A percentile compares a stretch with the other conserved stretches of the same genome.
Conservation (phyloP, 2,113 vertebrate genomes). For the Bufo bufo region DNA sequence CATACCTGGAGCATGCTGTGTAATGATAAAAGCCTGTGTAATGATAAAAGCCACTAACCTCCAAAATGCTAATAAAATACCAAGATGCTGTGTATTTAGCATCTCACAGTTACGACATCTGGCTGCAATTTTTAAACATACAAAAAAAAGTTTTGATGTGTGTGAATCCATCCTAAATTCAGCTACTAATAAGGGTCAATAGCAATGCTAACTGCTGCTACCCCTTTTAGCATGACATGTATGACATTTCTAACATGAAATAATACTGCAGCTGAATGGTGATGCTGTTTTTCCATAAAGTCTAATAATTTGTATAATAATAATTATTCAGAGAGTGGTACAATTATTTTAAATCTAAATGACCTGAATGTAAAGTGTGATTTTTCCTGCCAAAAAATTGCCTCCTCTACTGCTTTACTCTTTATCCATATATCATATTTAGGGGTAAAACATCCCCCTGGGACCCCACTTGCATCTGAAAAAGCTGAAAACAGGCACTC, state of each 20-base stretch:
- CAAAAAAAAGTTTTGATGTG: too few species aligned
- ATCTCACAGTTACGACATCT: too few species aligned
- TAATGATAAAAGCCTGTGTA: too few species aligned
- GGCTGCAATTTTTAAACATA: too few species aligned
- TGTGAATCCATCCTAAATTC: too few species aligned
- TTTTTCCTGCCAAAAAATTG: neutral
- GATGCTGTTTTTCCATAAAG: neutral
- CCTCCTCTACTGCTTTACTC: neutral
- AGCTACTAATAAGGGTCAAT: too few species aligned
- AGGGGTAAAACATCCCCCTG: conserved; percentile 44
- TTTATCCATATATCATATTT: conserved; percentile 13
- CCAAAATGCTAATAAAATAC: too few species aligned
- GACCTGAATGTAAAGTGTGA: conserved; percentile 17
- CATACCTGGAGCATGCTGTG: too few species aligned
- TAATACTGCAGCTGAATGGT: neutral
- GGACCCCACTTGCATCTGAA: conserved; percentile 25
- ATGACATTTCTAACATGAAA: neutral
- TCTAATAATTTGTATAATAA: conserved; percentile 11
- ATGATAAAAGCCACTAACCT: too few species aligned
- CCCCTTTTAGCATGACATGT: neutral
- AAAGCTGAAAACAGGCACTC: conserved; percentile 44
- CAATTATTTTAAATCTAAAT: neutral
- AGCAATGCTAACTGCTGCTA: neutral
- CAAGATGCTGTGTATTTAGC: too few species aligned
- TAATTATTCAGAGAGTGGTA: conserved; percentile 3